Conservation (phyloP, 2,113 vertebrate species). For the Trachemys scripta region DNA sequence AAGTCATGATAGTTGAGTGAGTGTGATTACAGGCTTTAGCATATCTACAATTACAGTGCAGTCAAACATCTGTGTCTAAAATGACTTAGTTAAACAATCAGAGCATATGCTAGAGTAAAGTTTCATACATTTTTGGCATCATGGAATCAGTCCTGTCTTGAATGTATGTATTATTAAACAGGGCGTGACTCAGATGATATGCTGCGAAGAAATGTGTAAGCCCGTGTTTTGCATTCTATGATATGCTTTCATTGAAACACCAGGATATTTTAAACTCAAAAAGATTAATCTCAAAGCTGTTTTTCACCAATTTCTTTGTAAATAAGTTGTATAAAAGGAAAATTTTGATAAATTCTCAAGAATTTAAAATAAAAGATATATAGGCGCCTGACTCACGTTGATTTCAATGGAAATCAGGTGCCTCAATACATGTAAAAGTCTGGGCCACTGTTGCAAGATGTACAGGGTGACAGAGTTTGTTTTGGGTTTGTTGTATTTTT, state of each 20-base stretch:
- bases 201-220: background rate
- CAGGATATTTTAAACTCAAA: background rate
- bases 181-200: background rate
- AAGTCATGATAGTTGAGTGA: background rate
- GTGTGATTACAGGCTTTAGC: constrained; percentile 14
- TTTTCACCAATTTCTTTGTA: background rate
- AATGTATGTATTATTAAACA: constrained; percentile 29
- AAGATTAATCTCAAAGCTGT: background rate
- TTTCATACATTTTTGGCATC: constrained; percentile 16
- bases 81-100: constrained; percentile 12
- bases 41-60: background rate
- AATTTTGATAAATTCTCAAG: background rate
- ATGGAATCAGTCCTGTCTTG: background rate
- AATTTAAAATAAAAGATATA: background rate
- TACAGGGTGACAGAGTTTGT: background rate
- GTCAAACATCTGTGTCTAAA: constrained; percentile 9
- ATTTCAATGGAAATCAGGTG: background rate
- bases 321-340: background rate
- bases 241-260: background rate
- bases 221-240: background rate
- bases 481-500: background rate
- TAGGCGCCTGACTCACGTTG: background rate
- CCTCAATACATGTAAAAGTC: background rate
- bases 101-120: background rate
- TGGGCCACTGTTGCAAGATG: background rate